phyloP scores from a whole-genome alignment of 2,797 vertebrate genomes.

The Myotis daubentonii region DNA sequence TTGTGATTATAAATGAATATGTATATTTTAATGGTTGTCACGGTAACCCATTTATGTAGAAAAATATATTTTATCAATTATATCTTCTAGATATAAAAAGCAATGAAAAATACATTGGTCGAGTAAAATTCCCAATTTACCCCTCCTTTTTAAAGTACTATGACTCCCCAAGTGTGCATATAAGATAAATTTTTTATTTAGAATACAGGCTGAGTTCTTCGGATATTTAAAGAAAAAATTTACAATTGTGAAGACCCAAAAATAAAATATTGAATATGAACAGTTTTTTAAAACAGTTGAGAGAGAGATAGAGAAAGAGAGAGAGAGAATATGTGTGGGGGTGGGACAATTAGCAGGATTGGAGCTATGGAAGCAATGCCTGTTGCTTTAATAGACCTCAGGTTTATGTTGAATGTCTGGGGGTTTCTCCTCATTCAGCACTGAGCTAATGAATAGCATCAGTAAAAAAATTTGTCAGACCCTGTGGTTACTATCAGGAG shows the following conservation, averaged over 20 bases:
- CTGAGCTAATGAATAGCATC: slow-evolving; percentile 81
- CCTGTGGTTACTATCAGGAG: slow-evolving; percentile 69
- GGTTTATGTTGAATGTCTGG: slow-evolving; percentile 24
- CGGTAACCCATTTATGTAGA: slow-evolving; percentile 61
- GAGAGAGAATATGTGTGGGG: background rate
- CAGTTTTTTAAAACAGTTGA: background rate
- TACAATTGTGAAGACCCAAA: background rate
- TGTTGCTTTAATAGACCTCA: slow-evolving; percentile 35
- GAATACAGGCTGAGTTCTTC: background rate
- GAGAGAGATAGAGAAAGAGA: background rate
- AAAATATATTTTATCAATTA: slow-evolving; percentile 62
- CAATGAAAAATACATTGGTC: slow-evolving; percentile 47
- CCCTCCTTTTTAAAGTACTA: background rate
- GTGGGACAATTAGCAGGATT: slow-evolving; percentile 26
- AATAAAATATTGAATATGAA: background rate
- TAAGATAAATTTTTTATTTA: slow-evolving; percentile 34
- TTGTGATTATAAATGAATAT: slow-evolving; percentile 70
- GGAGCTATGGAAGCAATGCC: background rate
- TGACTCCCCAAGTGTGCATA: background rate
- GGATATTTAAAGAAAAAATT: slow-evolving; percentile 56
- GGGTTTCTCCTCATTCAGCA: slow-evolving; percentile 43
- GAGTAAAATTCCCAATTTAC: slow-evolving; percentile 44
- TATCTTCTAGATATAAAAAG: slow-evolving; percentile 33
- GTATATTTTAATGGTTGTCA: slow-evolving; percentile 70
- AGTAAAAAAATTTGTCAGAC: slow-evolving; percentile 83